Evolutionary conservation across 92 coral and sea anemone genomes (phyloP).

Genomic region (Phenganax marumi): DNA sequence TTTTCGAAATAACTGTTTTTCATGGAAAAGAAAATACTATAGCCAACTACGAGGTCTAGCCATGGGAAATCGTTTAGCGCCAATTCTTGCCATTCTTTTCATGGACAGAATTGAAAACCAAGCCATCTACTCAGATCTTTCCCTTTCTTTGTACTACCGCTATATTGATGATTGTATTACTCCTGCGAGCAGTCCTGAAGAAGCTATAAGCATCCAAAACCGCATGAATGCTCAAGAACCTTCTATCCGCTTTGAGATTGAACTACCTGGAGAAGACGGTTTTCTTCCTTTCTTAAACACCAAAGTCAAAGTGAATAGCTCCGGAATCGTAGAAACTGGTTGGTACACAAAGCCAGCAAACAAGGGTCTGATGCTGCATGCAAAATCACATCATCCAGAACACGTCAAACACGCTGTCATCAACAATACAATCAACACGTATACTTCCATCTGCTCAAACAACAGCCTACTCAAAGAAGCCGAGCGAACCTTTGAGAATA

Average conservation of each 20-base stretch:
- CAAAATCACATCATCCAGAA: constrained; percentile 7
- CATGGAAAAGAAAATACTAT: background rate
- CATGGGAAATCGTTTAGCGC: background rate
- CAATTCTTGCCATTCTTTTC: no score
- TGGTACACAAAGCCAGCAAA: background rate
- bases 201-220: background rate
- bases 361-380: background rate
- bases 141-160: background rate
- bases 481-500: background rate
- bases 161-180: background rate
- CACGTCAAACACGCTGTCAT: background rate
- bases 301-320: background rate
- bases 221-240: no score
- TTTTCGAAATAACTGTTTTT: background rate
- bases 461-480: background rate
- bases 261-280: background rate
- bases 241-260: no score
- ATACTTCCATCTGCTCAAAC: background rate
- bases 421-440: background rate
- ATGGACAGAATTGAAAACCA: background rate
- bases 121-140: background rate
- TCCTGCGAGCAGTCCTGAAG: background rate
- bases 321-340: background rate
- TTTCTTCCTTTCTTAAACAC: background rate
- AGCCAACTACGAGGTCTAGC: background rate